phyloP scores from a whole-genome alignment of 1,140 invertebrate genomes.

The Phymorhynchus buccinoides region DNA sequence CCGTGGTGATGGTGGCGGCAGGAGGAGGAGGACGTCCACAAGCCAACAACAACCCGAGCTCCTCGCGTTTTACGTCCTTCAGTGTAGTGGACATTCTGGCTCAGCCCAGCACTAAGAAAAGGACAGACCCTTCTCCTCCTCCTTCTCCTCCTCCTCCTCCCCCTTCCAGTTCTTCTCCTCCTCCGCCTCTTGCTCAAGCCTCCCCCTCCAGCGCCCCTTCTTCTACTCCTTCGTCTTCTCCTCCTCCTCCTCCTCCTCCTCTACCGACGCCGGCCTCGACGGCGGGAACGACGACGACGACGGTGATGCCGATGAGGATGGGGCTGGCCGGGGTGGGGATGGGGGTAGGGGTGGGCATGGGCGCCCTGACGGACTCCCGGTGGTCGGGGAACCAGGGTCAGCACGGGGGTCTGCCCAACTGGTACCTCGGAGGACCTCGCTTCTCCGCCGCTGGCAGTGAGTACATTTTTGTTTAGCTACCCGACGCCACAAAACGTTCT shows the following conservation, averaged over 20 bases:
- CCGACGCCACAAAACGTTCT: no score
- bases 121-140: neutral
- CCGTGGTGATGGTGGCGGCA: neutral
- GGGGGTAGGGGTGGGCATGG: neutral
- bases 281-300: neutral
- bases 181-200: neutral
- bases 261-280: neutral
- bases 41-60: neutral
- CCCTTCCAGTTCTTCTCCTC: neutral
- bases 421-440: slow-evolving; percentile 14
- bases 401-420: slow-evolving; percentile 18
- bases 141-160: neutral
- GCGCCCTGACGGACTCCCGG: slow-evolving; percentile 19
- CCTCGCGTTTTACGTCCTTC: slow-evolving; percentile 2
- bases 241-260: neutral
- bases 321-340: neutral
- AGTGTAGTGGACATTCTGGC: slow-evolving; percentile 27
- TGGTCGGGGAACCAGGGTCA: slow-evolving; percentile 19
- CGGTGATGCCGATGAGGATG: slow-evolving; percentile 25
- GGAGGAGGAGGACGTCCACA: no score
- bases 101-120: neutral
- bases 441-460: slow-evolving; percentile 4
- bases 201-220: neutral
- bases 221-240: neutral
- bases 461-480: no score